Evolutionary conservation across 2,113 vertebrate species (phyloP).

Genomic region (Oncorhynchus masou): DNA sequence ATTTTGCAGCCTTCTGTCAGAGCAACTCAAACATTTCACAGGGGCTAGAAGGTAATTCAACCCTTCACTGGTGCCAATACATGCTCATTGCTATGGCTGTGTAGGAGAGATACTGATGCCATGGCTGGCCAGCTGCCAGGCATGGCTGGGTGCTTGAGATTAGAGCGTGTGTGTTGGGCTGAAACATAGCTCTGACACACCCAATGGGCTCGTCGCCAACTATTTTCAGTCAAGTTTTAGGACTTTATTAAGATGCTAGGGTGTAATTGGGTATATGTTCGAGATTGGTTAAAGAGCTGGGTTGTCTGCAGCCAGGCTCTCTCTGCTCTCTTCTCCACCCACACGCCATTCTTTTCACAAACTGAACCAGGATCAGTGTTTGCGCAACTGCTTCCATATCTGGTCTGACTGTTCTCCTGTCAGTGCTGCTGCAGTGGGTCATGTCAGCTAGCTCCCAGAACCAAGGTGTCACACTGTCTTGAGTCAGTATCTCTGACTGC

Average conservation of each 20-base stretch:
- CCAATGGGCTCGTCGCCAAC: conserved; percentile 6
- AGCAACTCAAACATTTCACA: background rate
- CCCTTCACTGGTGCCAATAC: background rate
- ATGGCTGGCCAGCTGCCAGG: background rate
- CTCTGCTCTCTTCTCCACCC: too few species aligned
- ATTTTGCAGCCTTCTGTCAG: background rate
- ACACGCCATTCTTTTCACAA: background rate
- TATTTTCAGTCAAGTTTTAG: background rate
- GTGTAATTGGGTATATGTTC: background rate
- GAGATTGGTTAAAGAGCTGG: background rate
- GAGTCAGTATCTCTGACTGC: background rate
- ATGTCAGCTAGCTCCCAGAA: too few species aligned
- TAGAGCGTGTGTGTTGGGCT: conserved; percentile 35
- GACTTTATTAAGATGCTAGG: too few species aligned
- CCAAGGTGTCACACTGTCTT: too few species aligned
- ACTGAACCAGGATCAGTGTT: background rate
- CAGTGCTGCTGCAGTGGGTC: too few species aligned
- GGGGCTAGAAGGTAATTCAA: background rate
- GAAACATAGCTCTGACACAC: conserved; percentile 50
- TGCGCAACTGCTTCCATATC: too few species aligned
- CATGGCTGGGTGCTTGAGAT: background rate
- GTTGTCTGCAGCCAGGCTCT: background rate
- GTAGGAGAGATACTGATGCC: background rate
- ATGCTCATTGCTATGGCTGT: background rate
- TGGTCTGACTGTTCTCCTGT: too few species aligned